These are phyloP conservation scores for Linnaemya vulpina DNA, from an alignment of 2,888 invertebrate genomes.

Conservation along the genomic window DNA sequence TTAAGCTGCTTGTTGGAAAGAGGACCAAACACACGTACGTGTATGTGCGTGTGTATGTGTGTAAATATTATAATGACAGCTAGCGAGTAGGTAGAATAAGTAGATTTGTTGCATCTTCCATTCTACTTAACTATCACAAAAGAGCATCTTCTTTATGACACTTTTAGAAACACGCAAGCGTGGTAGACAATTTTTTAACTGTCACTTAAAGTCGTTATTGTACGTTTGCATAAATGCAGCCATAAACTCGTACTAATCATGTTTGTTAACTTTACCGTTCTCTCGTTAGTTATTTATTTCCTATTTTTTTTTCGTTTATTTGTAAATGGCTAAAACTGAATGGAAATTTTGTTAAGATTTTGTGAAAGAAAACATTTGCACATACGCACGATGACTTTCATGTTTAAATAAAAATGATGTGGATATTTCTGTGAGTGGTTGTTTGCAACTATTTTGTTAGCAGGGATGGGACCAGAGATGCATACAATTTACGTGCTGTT, in stretches of 20 bases:
- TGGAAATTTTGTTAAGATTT: slow-evolving; percentile 58
- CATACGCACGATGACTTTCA: not conserved
- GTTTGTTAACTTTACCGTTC: slow-evolving; percentile 35
- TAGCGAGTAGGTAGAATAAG: slow-evolving; percentile 52
- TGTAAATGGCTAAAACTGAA: slow-evolving; percentile 53
- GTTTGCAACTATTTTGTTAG: slow-evolving; percentile 6
- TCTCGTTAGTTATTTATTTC: slow-evolving; percentile 48
- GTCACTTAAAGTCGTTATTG: slow-evolving; percentile 59
- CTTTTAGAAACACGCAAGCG: slow-evolving; percentile 68
- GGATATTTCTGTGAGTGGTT: slow-evolving; percentile 33
- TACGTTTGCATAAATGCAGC: slow-evolving; percentile 14
- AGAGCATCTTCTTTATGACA: slow-evolving; percentile 71
- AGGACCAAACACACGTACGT: too few species aligned
- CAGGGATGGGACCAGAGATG: not conserved
- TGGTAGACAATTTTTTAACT: slow-evolving; percentile 69
- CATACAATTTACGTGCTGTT: too few species aligned
- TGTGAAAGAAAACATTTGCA: not conserved
- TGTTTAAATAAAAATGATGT: slow-evolving; percentile 52
- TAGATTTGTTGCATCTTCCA: slow-evolving; percentile 7
- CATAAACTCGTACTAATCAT: slow-evolving; percentile 27
- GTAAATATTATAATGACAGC: slow-evolving; percentile 36
- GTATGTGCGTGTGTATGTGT: not conserved
- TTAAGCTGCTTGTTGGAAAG: not conserved
- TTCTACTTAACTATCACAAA: slow-evolving; percentile 61
- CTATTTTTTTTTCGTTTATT: slow-evolving; percentile 14